Conservation (phyloP, 2,113 vertebrate species). For the Perca flavescens region DNA sequence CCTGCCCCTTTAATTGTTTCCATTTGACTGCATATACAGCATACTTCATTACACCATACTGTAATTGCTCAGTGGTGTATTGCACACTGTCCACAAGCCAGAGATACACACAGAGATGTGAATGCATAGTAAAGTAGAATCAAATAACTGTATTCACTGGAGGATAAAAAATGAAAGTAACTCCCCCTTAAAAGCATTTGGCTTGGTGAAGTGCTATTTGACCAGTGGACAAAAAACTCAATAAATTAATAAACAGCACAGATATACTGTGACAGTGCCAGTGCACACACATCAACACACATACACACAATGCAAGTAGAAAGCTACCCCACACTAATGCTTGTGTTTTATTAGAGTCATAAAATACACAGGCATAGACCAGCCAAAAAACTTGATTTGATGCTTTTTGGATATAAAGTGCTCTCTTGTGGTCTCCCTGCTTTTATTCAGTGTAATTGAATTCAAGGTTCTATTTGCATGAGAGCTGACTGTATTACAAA, state of each 20-base stretch:
- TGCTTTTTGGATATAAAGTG: conserved; percentile 60
- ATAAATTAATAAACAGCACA: conserved; percentile 60
- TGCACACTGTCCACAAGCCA: conserved; percentile 4
- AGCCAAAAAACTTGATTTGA: conserved; percentile 65
- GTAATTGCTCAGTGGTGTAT: neutral
- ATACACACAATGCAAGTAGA: conserved; percentile 8
- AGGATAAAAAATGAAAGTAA: conserved; percentile 38
- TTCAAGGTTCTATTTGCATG: conserved; percentile 25
- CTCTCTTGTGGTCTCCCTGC: conserved; percentile 46
- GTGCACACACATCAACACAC: conserved; percentile 28
- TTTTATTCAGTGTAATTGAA: conserved; percentile 46
- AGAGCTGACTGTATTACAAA: conserved; percentile 26
- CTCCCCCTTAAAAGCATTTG: conserved; percentile 30
- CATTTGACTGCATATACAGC: conserved; percentile 5
- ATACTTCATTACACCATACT: neutral
- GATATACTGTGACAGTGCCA: conserved; percentile 29
- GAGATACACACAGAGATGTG: neutral
- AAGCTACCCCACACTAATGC: conserved; percentile 35
- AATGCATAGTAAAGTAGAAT: neutral
- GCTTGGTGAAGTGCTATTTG: conserved; percentile 18
- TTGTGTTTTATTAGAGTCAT: conserved; percentile 61
- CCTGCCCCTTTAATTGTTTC: neutral
- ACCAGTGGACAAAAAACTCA: conserved; percentile 54
- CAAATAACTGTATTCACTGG: conserved; percentile 15
- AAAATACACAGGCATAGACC: conserved; percentile 38